phyloP scores from a whole-genome alignment of 2,113 vertebrate species.

The Chinchilla lanigera region DNA sequence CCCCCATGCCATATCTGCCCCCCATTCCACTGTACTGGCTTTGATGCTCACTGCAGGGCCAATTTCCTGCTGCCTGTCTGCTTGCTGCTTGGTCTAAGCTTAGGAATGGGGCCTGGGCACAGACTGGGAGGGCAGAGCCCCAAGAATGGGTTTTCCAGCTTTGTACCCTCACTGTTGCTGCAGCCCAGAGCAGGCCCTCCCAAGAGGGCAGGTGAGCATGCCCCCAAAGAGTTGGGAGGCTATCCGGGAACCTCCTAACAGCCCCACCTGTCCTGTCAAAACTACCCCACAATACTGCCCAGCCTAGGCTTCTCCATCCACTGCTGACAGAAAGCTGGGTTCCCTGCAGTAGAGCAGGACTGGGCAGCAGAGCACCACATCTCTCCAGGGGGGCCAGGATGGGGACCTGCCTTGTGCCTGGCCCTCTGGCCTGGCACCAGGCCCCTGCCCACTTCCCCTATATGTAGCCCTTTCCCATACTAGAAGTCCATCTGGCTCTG shows the following conservation, averaged over 20 bases:
- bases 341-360: background rate
- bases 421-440: background rate
- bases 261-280: background rate
- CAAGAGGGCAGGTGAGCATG: background rate
- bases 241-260: background rate
- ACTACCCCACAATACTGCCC: no score
- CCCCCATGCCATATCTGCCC: no score
- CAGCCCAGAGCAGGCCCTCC: background rate
- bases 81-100: background rate
- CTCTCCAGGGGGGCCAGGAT: background rate
- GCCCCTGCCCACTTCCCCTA: background rate
- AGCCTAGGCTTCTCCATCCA: no score
- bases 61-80: background rate
- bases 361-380: background rate
- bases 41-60: background rate
- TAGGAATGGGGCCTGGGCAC: background rate
- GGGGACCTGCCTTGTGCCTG: no score
- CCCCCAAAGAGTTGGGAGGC: background rate
- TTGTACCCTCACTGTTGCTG: accelerated
- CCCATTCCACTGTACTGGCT: background rate
- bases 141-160: no score
- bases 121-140: no score
- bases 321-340: background rate
- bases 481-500: background rate
- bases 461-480: background rate